Base-by-base conservation (phyloP, 2,113 vertebrate genomes). In the Acrocephalus arundinaceus region DNA sequence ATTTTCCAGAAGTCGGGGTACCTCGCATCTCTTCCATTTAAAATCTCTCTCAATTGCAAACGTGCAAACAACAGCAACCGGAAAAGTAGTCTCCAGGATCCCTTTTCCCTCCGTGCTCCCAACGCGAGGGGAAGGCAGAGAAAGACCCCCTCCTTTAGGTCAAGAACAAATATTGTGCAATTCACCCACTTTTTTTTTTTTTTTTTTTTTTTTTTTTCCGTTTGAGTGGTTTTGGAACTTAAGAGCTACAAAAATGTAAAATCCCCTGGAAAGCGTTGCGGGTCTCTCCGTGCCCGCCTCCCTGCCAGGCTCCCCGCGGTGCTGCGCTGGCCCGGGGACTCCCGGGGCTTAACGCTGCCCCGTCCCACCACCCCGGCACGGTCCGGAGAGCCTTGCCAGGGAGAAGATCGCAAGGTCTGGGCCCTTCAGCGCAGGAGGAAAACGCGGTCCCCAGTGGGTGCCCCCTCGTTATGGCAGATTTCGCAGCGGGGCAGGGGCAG, bases 191-290 rank as follows among this genome's bases (percentile, higher is more conserved):
- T 58, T 46, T n/a, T 21, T 25, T 67, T 57, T 17, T 6, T 19
- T 46, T 15, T 16, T 15, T 25, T 51, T 51, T 25, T 25, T 55
- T 48, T 27, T 28, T 13, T 22, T 19, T 10, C 4, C 3, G 20
- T 93, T 84, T 91, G 80, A 72, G 52, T 82, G 58, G 45, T 92
- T 91, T 95, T 62, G 71, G 57, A 94, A 97, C 82, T 74, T 89
- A 95, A 93, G 58, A 91, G 66, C 88, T 62, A 10, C 55, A 88
- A 94, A 94, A 93, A 82, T 19, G 49, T 59, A 72, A 90, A 93
- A 97, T 43, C 8, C 72, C 81, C 85, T 86, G 94, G 87, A 82
- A 97, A 96, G 92, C 30, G 25, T 23, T 11, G 41, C 8, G 27
- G 41, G 30, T 82, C 43, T 16, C 17, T 18, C 17, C 45, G 45